Base-by-base conservation (phyloP, 2,113 vertebrate species). In the Hippocampus barbouri region DNA sequence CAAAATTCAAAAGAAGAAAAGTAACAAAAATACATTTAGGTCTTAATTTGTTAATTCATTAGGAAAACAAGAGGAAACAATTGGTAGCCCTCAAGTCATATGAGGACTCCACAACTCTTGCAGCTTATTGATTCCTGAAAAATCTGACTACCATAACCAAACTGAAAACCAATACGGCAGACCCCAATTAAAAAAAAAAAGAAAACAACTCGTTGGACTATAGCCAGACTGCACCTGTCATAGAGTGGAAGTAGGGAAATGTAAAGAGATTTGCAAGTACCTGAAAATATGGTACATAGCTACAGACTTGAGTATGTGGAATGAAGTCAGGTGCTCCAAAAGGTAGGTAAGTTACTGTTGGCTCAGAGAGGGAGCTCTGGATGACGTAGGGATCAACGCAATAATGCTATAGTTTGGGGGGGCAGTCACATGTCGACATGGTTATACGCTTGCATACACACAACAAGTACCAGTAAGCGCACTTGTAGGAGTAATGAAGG, bases 301-400 rank as follows among this genome's bases (percentile, higher is more conserved):
- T 85, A 86, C 34, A 86, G 60, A 67, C 49, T 10, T 30, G 82
- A 16, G 74, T 79, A 62, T 73, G 20, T 25, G 75, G 66, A 8
- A 54, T 79, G 81, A 86, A 68, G 61, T 74, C 87, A 78, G 86
- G 1, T 21, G 79, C 76, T 70, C 74, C 81, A 75, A 71, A 77
- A 16, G 88, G 86, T 21, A 86, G 73, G 73, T 80, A 84, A 60
- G 88, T 84, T 68, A 90, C 74, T n/a, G 79, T 90, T 83, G 85
- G 83, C 84, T 86, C 86, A 78, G 85, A 88, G 67, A 87, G 80
- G 51, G 86, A 89, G 79, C 82, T 85, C 86, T 91, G 90, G 82
- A 85, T 85, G 68, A 89, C 70, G 77, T 51, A 88, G 0, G 87
- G 90, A 66, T 92, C 88, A 81, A 86, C 87, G 84, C 83, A 86